Evolutionary conservation across 2,888 invertebrate species (phyloP).

Genomic region (Octonoba sinensis): DNA sequence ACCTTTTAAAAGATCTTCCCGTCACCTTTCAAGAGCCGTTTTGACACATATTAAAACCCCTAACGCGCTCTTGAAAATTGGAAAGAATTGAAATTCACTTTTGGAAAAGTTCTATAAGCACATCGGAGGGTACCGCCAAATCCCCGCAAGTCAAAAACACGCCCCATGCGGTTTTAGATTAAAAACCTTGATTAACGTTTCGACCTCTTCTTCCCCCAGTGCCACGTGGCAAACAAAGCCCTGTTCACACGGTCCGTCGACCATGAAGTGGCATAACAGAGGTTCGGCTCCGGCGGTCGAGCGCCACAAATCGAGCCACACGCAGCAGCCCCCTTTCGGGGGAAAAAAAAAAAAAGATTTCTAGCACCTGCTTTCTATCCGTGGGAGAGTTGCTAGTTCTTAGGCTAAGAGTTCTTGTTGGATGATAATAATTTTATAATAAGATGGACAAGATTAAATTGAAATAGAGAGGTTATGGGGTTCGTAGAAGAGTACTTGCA

Average conservation of each 20-base stretch:
- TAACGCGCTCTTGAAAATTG: too few species aligned
- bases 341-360: constrained; percentile 4
- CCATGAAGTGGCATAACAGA: constrained; percentile 25
- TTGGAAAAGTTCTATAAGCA: too few species aligned
- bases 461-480: neutral
- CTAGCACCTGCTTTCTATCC: constrained; percentile 25
- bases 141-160: constrained; percentile 19
- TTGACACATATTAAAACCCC: too few species aligned
- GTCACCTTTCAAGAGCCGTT: too few species aligned
- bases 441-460: constrained; percentile 22
- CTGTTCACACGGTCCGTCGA: constrained; percentile 44
- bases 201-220: constrained; percentile 18
- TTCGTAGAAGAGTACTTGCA: constrained; percentile 14
- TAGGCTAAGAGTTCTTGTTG: neutral
- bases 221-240: constrained; percentile 39
- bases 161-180: constrained; percentile 30
- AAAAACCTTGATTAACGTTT: constrained; percentile 41
- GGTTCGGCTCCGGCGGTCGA: neutral
- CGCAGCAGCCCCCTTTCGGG: neutral
- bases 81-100: too few species aligned
- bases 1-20: too few species aligned
- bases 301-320: neutral
- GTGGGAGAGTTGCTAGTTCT: constrained; percentile 35
- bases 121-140: neutral
- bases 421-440: constrained; percentile 20